phyloP scores from a whole-genome alignment of 2,113 vertebrate genomes.

The Micromys minutus region DNA sequence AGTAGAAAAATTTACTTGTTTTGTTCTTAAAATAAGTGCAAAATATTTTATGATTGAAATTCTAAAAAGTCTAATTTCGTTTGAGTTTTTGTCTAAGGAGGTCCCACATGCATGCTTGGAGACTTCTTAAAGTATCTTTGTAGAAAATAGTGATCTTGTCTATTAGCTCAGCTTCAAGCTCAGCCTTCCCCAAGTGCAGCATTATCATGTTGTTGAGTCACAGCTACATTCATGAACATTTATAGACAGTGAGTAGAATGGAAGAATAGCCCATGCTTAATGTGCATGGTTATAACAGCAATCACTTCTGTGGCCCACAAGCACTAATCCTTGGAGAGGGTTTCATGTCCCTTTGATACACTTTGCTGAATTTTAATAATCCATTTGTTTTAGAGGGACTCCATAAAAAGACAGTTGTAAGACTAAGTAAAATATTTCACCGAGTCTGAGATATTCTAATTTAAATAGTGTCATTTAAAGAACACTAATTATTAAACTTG shows the following conservation, averaged over 20 bases:
- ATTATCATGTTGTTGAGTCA: neutral
- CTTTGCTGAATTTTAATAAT: neutral
- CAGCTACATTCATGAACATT: neutral
- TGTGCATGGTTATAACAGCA: neutral
- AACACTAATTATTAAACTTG: conserved; percentile 55
- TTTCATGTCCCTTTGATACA: neutral
- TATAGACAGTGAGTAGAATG: neutral
- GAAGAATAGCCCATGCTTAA: neutral
- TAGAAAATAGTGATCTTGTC: neutral
- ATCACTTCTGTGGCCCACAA: neutral
- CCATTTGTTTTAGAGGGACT: conserved; percentile 3
- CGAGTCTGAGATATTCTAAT: conserved; percentile 20
- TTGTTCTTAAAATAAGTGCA: neutral
- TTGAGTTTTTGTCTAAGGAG: neutral
- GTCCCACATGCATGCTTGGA: neutral
- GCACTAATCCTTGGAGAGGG: neutral
- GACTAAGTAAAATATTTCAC: conserved; percentile 18
- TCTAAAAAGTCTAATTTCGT: conserved; percentile 4
- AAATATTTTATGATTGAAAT: neutral
- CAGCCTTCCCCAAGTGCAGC: neutral
- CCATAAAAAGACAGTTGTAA: conserved; percentile 9
- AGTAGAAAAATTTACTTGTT: neutral
- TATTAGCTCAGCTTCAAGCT: neutral
- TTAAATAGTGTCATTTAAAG: conserved; percentile 51
- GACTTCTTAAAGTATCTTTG: neutral